A percentile compares a stretch with the other conserved stretches of the same genome.
These are phyloP conservation scores for Tupiocoris notatus DNA, from an alignment of 2,888 invertebrate genomes.

Conservation along the genomic window DNA sequence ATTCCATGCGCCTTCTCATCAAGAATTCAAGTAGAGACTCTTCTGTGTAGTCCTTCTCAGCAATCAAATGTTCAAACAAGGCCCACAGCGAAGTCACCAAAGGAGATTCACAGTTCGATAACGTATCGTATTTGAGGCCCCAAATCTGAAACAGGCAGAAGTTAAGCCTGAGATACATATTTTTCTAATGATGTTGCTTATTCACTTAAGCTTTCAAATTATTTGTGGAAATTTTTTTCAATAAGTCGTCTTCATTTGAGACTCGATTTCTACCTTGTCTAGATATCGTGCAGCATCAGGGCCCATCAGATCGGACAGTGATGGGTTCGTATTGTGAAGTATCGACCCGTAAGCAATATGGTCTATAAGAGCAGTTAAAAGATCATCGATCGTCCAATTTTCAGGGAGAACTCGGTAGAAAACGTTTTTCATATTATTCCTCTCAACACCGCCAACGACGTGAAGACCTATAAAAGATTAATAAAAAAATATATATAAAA, in stretches of 20 bases:
- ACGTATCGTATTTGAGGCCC: constrained; percentile 19
- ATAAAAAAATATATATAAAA: background rate
- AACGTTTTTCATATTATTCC: constrained; percentile 43
- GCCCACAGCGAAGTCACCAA: constrained; percentile 45
- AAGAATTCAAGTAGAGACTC: constrained; percentile 38
- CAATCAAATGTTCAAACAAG: constrained; percentile 39
- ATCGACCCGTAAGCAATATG: constrained; percentile 40
- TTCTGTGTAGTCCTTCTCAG: constrained; percentile 42
- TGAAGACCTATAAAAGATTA: constrained; percentile 31
- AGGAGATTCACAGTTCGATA: constrained; percentile 37
- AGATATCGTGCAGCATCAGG: constrained; percentile 40
- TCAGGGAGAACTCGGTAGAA: constrained; percentile 45
- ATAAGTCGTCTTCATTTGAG: too few relatives aligned
- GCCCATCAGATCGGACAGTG: constrained; percentile 38
- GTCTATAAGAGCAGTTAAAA: constrained; percentile 42
- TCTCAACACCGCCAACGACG: constrained; percentile 43
- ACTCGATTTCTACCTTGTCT: constrained; percentile 22
- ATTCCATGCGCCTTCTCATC: constrained; percentile 45
- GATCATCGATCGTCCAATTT: constrained; percentile 44
- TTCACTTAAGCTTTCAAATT: too few relatives aligned
- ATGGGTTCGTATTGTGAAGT: constrained; percentile 37
- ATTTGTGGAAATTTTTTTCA: too few relatives aligned
- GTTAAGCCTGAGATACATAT: too few relatives aligned
- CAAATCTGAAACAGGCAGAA: constrained; percentile 19
- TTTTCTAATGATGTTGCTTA: too few relatives aligned